Evolutionary conservation across 2,888 invertebrate genomes (phyloP).

Genomic region (Gymnosoma rotundatum): DNA sequence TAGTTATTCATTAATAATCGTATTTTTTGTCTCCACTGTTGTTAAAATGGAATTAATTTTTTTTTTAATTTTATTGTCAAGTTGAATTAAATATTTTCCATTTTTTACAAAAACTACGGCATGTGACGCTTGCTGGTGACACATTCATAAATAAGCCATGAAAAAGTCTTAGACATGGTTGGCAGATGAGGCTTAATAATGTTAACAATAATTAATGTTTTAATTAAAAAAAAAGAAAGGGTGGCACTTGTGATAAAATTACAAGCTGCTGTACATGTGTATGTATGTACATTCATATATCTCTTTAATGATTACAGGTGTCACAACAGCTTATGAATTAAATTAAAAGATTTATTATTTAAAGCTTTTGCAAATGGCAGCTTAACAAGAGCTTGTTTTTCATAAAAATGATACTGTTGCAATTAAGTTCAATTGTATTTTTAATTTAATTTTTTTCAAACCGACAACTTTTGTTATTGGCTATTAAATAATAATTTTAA

Average conservation of each 20-base stretch:
- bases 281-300: not conserved
- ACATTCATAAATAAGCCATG: conserved; percentile 29
- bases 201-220: conserved; percentile 62
- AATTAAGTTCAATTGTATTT: conserved; percentile 24
- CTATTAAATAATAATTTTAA: conserved; percentile 40
- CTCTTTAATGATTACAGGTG: conserved; percentile 58
- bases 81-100: conserved; percentile 23
- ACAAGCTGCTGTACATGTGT: not conserved
- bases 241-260: not conserved
- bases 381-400: not conserved
- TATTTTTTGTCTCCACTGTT: conserved; percentile 8
- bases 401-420: conserved; percentile 4
- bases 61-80: conserved; percentile 50
- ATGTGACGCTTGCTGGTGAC: conserved; percentile 29
- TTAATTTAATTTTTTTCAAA: not conserved
- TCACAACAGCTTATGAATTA: conserved; percentile 61
- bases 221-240: conserved; percentile 46
- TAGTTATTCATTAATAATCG: conserved; percentile 50
- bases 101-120: not conserved
- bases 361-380: conserved; percentile 20
- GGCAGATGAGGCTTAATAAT: conserved; percentile 45
- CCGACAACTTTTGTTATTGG: not conserved
- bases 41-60: conserved; percentile 52
- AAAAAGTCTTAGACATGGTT: conserved; percentile 1
- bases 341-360: conserved; percentile 39